phyloP scores from a whole-genome alignment of 2,888 invertebrate genomes.

The Rhagonycha fulva region DNA sequence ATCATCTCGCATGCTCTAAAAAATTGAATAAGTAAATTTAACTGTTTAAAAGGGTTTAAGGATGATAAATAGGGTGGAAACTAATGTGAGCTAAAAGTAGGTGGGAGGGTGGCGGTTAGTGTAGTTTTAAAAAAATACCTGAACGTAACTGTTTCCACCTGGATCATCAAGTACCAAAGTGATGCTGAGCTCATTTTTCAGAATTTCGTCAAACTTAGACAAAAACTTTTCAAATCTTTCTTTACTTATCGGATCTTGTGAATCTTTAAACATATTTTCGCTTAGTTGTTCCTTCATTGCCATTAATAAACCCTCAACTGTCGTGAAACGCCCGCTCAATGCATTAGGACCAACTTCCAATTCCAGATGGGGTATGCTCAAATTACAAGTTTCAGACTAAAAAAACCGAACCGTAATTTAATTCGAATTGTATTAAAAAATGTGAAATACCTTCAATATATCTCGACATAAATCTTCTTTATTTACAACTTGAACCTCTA shows the following conservation, averaged over 20 bases:
- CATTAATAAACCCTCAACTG: conserved; percentile 85
- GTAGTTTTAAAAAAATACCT: conserved; percentile 53
- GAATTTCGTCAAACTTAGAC: conserved; percentile 66
- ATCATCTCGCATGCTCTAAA: conserved; percentile 72
- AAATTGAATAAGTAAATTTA: conserved; percentile 20
- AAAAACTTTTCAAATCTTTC: conserved; percentile 68
- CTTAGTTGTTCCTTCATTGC: conserved; percentile 79
- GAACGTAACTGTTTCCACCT: conserved; percentile 95
- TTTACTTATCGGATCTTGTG: conserved; percentile 62
- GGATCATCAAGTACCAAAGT: conserved; percentile 93
- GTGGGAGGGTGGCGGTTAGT: too few relatives aligned
- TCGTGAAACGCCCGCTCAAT: conserved; percentile 91
- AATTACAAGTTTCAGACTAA: conserved; percentile 78
- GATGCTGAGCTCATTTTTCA: conserved; percentile 64
- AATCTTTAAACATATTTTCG: conserved; percentile 73
- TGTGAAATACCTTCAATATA: conserved; percentile 76
- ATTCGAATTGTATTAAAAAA: neutral
- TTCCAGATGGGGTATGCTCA: conserved; percentile 86
- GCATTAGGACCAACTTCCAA: conserved; percentile 84
- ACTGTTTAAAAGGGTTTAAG: neutral
- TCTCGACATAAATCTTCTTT: conserved; percentile 88
- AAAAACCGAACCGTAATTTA: conserved; percentile 29
- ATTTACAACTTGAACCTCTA: conserved; percentile 72
- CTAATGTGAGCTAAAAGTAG: too few relatives aligned
- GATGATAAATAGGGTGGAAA: too few relatives aligned